These are phyloP conservation scores for Actinemys pallida DNA, from an alignment of 2,113 vertebrate species.

Conservation along the genomic window DNA sequence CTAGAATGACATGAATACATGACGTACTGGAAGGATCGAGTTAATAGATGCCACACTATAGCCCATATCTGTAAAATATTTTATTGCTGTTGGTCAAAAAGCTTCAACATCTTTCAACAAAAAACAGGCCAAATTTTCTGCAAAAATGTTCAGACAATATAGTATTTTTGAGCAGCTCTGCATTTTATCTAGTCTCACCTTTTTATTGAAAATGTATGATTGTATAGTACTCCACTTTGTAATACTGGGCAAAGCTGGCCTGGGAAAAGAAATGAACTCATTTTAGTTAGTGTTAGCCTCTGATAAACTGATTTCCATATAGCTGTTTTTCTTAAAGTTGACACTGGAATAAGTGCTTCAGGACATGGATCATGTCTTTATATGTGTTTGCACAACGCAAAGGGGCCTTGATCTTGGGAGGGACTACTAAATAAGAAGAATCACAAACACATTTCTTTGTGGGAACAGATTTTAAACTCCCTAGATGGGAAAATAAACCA, in stretches of 20 bases:
- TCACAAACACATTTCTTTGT: not conserved
- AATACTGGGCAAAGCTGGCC: not conserved
- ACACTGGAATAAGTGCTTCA: not conserved
- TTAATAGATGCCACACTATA: constrained; percentile 17
- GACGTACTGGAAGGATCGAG: constrained; percentile 21
- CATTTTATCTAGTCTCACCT: not conserved
- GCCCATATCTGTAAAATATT: not conserved
- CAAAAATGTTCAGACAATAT: not conserved
- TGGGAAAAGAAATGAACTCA: not conserved
- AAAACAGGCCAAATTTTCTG: constrained; percentile 13
- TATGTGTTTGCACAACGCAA: not conserved
- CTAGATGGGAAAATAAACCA: constrained; percentile 22
- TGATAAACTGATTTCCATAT: not conserved
- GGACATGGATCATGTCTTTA: not conserved
- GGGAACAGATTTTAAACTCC: constrained; percentile 34
- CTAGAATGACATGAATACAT: constrained; percentile 35
- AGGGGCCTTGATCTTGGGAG: not conserved
- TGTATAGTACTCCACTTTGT: not conserved
- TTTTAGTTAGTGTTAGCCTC: not conserved
- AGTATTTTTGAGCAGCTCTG: not conserved
- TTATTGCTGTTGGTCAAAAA: not conserved
- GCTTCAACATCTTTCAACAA: not conserved
- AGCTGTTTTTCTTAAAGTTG: constrained; percentile 11
- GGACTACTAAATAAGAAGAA: not conserved
- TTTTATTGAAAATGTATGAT: not conserved